phyloP scores from a whole-genome alignment of 1,140 invertebrate genomes.

The Listronotus oregonensis region DNA sequence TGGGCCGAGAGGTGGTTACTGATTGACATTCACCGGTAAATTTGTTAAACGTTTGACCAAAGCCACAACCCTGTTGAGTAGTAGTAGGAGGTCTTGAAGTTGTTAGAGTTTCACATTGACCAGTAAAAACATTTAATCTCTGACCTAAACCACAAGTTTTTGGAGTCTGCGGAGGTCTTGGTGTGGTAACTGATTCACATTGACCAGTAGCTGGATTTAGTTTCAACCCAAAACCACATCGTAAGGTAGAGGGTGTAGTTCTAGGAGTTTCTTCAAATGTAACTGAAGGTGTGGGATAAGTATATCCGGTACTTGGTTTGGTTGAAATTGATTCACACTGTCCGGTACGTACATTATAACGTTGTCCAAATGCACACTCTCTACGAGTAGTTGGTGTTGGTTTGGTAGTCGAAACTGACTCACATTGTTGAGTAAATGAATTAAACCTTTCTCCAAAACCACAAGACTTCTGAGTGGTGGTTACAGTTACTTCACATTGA shows the following conservation, averaged over 20 bases:
- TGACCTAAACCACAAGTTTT: not conserved
- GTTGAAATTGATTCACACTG: slow-evolving; percentile 8
- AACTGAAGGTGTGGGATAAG: slow-evolving; percentile 21
- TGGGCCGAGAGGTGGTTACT: slow-evolving; percentile 11
- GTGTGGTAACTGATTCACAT: slow-evolving; percentile 17
- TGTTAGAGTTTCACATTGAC: slow-evolving; percentile 4
- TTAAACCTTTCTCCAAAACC: not conserved
- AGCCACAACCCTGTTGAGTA: not conserved
- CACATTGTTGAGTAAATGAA: not conserved
- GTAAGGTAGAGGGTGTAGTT: not conserved
- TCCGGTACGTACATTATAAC: slow-evolving; percentile 13
- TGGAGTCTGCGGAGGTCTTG: not conserved
- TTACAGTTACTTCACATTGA: slow-evolving; percentile 1
- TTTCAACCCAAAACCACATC: not conserved
- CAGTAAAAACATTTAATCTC: slow-evolving; percentile 4
- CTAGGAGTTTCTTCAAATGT: slow-evolving; percentile 4
- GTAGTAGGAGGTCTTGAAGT: slow-evolving; percentile 9
- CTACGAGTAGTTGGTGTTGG: not conserved
- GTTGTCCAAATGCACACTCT: slow-evolving; percentile 11
- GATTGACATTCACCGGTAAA: slow-evolving; percentile 10
- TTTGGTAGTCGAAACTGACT: not conserved
- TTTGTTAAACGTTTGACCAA: slow-evolving; percentile 1
- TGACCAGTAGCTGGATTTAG: slow-evolving; percentile 6
- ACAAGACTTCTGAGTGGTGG: not conserved
- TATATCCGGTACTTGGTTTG: slow-evolving; percentile 15